These are phyloP conservation scores for Ectobius pallidus DNA, from an alignment of 2,888 invertebrate genomes.

Conservation along the genomic window DNA sequence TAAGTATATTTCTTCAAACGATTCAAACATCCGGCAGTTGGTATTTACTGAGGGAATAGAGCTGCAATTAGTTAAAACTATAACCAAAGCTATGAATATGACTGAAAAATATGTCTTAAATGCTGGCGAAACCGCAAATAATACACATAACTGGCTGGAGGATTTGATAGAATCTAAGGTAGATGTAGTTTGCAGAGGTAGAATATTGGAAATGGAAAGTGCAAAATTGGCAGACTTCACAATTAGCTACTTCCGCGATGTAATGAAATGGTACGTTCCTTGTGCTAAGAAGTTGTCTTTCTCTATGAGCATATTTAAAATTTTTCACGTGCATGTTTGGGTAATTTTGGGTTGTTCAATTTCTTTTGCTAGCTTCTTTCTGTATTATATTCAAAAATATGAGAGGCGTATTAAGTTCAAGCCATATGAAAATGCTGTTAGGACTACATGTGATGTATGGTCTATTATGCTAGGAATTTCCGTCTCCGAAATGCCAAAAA, in stretches of 20 bases:
- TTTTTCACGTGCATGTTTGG: not conserved
- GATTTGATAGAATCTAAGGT: not conserved
- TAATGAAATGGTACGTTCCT: not conserved
- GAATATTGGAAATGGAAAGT: not conserved
- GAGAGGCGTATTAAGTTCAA: not conserved
- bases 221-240: not conserved
- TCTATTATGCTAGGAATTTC: not conserved
- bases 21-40: not conserved
- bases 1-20: not conserved
- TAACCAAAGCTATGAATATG: not conserved
- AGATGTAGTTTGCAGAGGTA: not conserved
- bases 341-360: not conserved
- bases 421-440: not conserved
- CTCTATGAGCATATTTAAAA: not conserved
- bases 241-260: not conserved
- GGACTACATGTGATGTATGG: not conserved
- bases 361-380: not conserved
- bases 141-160: not conserved
- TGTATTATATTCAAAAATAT: not conserved
- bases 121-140: not conserved
- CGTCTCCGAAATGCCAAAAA: not conserved
- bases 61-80: not conserved
- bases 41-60: not conserved
- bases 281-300: not conserved
- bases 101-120: not conserved